Conservation (phyloP, 1,140 invertebrate species). For the Drosophila sulfurigaster region DNA sequence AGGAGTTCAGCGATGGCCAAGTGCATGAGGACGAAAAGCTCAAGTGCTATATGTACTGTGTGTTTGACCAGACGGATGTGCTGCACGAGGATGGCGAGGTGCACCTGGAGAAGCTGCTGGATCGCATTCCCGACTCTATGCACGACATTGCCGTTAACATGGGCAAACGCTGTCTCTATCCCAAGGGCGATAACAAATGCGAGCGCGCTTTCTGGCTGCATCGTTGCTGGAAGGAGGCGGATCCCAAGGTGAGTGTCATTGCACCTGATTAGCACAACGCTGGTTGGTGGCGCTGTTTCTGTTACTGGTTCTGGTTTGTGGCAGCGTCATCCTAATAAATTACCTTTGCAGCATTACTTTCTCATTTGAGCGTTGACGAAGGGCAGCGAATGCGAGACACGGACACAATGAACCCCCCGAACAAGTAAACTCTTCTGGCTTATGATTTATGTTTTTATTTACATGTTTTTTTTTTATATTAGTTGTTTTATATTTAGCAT, state of each 20-base stretch:
- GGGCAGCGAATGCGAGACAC: neutral
- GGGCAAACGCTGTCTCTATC: constrained; percentile 67
- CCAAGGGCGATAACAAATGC: constrained; percentile 68
- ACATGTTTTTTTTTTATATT: constrained; percentile 7
- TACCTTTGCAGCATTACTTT: constrained; percentile 48
- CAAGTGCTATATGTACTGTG: constrained; percentile 75
- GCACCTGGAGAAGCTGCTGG: constrained; percentile 62
- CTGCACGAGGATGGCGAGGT: constrained; percentile 70
- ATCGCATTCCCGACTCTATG: constrained; percentile 63
- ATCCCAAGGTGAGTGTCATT: constrained; percentile 58
- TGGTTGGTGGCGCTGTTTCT: neutral
- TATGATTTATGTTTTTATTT: constrained; percentile 43
- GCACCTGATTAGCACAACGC: constrained; percentile 27
- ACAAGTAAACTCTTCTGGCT: constrained; percentile 22
- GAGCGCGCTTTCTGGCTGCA: constrained; percentile 75
- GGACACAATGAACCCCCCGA: constrained; percentile 1
- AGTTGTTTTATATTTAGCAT: constrained; percentile 22
- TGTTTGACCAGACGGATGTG: constrained; percentile 67
- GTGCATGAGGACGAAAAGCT: constrained; percentile 69
- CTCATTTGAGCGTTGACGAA: constrained; percentile 45
- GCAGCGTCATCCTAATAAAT: constrained; percentile 33
- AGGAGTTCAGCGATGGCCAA: constrained; percentile 73
- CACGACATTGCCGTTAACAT: constrained; percentile 69
- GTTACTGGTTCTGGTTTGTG: neutral
- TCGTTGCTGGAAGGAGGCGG: constrained; percentile 70